Conservation (phyloP, 30 jellyfish, hydroid and myxozoan genomes). For the Clytia hemisphaerica region DNA sequence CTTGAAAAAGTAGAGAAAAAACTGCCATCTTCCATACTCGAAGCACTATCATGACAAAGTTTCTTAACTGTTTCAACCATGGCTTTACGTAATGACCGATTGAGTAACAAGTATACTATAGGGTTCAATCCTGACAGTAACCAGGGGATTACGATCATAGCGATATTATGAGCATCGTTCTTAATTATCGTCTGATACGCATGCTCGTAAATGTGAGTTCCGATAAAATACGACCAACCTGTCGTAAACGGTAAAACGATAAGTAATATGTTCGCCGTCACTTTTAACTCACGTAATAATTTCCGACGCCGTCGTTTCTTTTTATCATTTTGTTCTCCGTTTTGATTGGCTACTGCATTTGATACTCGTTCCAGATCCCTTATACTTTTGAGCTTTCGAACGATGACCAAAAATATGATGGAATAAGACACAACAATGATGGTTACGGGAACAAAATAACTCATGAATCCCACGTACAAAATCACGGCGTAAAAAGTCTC, state of each 20-base stretch:
- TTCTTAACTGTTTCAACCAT: background rate
- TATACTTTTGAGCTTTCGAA: conserved; percentile 39
- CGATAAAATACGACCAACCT: conserved; percentile 85
- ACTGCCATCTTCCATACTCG: background rate
- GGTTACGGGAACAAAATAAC: conserved; percentile 49
- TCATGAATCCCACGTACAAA: conserved; percentile 44
- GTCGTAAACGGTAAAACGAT: conserved; percentile 59
- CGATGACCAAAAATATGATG: conserved; percentile 37
- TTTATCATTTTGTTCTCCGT: background rate
- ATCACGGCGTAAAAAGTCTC: conserved; percentile 21
- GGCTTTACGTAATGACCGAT: conserved; percentile 49
- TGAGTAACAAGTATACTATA: conserved; percentile 45
- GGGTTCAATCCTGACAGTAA: conserved; percentile 70
- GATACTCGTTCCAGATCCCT: conserved; percentile 46
- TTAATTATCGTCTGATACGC: conserved; percentile 19
- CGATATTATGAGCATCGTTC: conserved; percentile 44
- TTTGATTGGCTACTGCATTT: conserved; percentile 12
- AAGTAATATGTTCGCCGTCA: conserved; percentile 44
- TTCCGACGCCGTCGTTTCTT: conserved; percentile 12
- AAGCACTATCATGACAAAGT: background rate
- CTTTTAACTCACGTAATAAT: conserved; percentile 36
- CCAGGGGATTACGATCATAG: conserved; percentile 68
- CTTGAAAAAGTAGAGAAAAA: background rate
- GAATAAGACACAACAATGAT: conserved; percentile 36
- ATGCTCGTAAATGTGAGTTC: conserved; percentile 64